Percentiles rank a stretch among this genome's conserved stretches.
phyloP scores from a whole-genome alignment of 2,113 vertebrate genomes.

The Burhinus oedicnemus region DNA sequence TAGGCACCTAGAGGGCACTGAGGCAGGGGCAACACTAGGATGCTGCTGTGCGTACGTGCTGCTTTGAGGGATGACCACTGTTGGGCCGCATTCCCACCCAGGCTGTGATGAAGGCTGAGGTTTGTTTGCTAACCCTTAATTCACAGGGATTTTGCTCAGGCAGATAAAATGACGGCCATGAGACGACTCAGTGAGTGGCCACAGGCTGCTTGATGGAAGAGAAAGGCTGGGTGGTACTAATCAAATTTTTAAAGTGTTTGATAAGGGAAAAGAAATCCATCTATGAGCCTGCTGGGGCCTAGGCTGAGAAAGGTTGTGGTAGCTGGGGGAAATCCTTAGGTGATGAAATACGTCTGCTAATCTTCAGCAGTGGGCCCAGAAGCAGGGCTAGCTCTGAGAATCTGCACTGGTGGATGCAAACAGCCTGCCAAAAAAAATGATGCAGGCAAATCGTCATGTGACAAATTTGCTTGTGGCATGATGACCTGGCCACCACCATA shows the following conservation, averaged over 20 bases:
- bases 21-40: background rate
- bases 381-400: background rate
- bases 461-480: background rate
- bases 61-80: rapidly evolving
- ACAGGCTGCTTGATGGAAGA: background rate
- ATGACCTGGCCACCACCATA: background rate
- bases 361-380: background rate
- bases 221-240: background rate
- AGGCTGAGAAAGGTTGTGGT: background rate
- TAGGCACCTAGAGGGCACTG: background rate
- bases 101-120: background rate
- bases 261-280: background rate
- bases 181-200: background rate
- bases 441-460: background rate
- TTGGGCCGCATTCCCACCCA: background rate
- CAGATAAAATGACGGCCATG: background rate
- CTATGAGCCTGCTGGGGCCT: background rate
- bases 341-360: background rate
- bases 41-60: background rate
- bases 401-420: background rate
- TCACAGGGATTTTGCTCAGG: background rate
- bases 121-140: background rate
- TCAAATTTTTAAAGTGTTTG: background rate
- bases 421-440: background rate
- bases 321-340: background rate